These are phyloP conservation scores for Lanistes nyassanus DNA, from an alignment of 1,140 invertebrate species.

Conservation along the genomic window DNA sequence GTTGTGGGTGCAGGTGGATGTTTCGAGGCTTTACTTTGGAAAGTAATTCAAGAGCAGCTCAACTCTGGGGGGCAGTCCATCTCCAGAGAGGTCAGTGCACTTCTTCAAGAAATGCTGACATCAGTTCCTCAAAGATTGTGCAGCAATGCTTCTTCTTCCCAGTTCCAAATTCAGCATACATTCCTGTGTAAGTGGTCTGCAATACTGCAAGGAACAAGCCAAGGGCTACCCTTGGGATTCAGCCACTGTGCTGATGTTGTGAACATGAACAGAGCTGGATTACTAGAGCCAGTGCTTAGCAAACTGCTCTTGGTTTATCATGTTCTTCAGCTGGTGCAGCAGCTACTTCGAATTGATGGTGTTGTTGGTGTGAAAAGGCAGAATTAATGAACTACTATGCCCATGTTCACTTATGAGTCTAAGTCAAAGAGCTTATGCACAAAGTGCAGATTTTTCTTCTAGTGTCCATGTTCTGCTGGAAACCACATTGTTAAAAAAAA, in stretches of 20 bases:
- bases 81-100: background rate
- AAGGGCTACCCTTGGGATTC: background rate
- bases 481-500: too few relatives aligned
- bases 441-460: too few relatives aligned
- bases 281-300: slow-evolving; percentile 11
- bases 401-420: too few relatives aligned
- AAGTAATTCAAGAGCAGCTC: background rate
- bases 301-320: slow-evolving; percentile 8
- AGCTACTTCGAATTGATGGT: slow-evolving; percentile 27
- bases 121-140: slow-evolving; percentile 22
- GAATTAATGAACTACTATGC: too few relatives aligned
- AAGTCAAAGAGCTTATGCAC: too few relatives aligned
- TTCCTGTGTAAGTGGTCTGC: slow-evolving; percentile 11
- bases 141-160: background rate
- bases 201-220: background rate
- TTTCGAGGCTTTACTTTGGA: slow-evolving; percentile 30
- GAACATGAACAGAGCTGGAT: background rate
- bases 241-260: background rate
- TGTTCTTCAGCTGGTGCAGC: slow-evolving; percentile 27
- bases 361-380: slow-evolving; percentile 29
- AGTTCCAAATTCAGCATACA: background rate
- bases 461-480: too few relatives aligned
- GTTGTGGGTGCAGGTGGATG: slow-evolving; percentile 23
- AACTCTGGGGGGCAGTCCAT: background rate
- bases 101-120: slow-evolving; percentile 25